Base-by-base conservation (phyloP, 2,888 invertebrate species). In the Elgonia sp. region DNA sequence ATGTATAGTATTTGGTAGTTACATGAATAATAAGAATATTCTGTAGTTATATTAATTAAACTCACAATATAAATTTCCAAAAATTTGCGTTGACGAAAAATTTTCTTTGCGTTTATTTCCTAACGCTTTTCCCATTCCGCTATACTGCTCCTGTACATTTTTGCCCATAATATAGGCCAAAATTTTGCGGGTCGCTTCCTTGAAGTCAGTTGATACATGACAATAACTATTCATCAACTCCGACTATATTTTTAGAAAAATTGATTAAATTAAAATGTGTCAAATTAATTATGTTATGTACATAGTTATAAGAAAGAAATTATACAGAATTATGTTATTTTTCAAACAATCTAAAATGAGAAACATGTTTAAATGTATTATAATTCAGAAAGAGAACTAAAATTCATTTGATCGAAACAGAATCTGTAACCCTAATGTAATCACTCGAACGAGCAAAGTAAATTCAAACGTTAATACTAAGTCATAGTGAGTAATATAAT, bases 121-220 rank as follows among this genome's bases (percentile, higher is more conserved):
- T 18, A 37, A 1, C 1, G 69, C 16, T 21, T 60, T 69, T 39
- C 79, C 60, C 37, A 46, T 12, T 12, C 69, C 60, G 20, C 79
- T 80, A 14, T 60, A 80, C 14, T 69, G 21, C 29, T 29, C 29
- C 42, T 80, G 69, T 46, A 80, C 46, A 80, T 18, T 60, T 67
- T 55, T 57, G 0, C 39, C 46, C 37, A 80, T 60, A 1, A 80
- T 60, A 37, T 80, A 69, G 0, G 29, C 9, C 20, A 80, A 80
- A 39, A 80, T 69, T 80, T 60, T 69, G n/a, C 79, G 79, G 20
- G 60, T 69, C 21, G 77, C 77, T 67, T 79, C 79, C n/a, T 80
- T 80, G 46, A 37, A 69, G 69, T 69, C 60, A 14, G 69, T 65
- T n/a, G n/a, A 14, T 18, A 18, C 40, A 29, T 29, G 5, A 16